Evolutionary conservation across 2,888 invertebrate genomes (phyloP).

Genomic region (Andrena hattorfiana): DNA sequence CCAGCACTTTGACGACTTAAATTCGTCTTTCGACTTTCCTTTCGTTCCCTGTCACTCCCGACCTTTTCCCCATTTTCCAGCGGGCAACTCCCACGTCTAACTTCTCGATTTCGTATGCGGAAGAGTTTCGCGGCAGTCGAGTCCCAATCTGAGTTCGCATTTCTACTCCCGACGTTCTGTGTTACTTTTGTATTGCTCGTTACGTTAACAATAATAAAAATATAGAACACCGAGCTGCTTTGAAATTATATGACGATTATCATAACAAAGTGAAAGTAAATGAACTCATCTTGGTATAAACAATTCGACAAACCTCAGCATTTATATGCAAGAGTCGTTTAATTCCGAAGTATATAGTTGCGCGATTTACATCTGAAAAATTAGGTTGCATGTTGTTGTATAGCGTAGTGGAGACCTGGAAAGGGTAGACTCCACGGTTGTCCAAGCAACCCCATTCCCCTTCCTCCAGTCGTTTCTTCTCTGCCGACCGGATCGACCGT

Average conservation of each 20-base stretch:
- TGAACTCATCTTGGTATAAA: neutral
- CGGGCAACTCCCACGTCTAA: slow-evolving; percentile 42
- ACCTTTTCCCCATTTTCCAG: slow-evolving; percentile 62
- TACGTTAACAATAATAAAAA: neutral
- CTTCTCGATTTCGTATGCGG: slow-evolving; percentile 71
- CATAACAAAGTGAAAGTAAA: neutral
- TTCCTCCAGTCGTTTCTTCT: slow-evolving; percentile 39
- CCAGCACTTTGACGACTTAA: slow-evolving; percentile 46
- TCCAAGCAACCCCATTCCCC: slow-evolving; percentile 39
- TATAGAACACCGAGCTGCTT: neutral
- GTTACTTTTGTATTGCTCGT: neutral
- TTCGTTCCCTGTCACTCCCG: slow-evolving; percentile 43
- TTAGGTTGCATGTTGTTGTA: slow-evolving; percentile 1
- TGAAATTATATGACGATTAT: neutral
- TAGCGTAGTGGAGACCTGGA: neutral
- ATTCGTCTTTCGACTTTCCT: slow-evolving; percentile 53
- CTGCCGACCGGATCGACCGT: slow-evolving; percentile 66
- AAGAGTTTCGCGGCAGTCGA: slow-evolving; percentile 50
- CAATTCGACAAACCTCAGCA: neutral
- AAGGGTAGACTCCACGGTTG: slow-evolving; percentile 15
- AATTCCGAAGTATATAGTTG: neutral
- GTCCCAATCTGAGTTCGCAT: slow-evolving; percentile 22
- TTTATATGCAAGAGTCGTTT: neutral
- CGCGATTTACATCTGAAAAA: neutral
- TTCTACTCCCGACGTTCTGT: neutral